Evolutionary conservation across 1,140 invertebrate species (phyloP), one percentile per base, ranked within the genome.

Genomic region (Heliconius nattereri): DNA sequence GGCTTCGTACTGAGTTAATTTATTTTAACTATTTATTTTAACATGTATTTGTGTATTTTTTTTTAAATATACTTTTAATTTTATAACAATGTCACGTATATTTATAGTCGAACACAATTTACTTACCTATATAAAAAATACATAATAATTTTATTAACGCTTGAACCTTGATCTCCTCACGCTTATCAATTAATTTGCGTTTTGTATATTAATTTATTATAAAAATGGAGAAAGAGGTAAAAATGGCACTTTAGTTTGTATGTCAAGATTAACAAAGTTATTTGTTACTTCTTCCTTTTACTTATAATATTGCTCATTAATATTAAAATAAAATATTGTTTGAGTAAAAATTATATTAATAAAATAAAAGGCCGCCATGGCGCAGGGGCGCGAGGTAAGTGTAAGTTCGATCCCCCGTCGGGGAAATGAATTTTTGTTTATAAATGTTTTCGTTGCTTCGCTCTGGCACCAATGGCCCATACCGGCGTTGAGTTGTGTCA

Each of bases 201-300:
- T 66, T 66, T 66, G 23, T 26, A 6, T 66, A 66, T 29, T 66
- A 29, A 66, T 26, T 66, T 16, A 29, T 16, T 66, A 66, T 66
- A 66, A 66, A 66, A 66, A 26, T 52, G 19, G 49, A 60, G n/a
- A 60, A 60, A 60, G n/a, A 60, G 54, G n/a, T 57, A 57, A 60
- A 60, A 60, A 45, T 57, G 7, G 54, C n/a, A 60, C 54, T 26
- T 11, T 7, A 23, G 7, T 60, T 60, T 60, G 54, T 60, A 60
- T 60, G 54, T 60, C 54, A 60, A 60, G 54, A 60, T 60, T 60
- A 60, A 60, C 54, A 20, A 23, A 57, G 8, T 60, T 23, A 60
- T 23, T 23, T 60, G 20, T 60, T 60, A 23, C 9, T 23, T 60
- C 54, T 60, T 60, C n/a, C 54, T 23, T 60, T 23, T 60, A 60